phyloP scores from a whole-genome alignment of 2,797 vertebrate species.

The Pangasius mekongensis region DNA sequence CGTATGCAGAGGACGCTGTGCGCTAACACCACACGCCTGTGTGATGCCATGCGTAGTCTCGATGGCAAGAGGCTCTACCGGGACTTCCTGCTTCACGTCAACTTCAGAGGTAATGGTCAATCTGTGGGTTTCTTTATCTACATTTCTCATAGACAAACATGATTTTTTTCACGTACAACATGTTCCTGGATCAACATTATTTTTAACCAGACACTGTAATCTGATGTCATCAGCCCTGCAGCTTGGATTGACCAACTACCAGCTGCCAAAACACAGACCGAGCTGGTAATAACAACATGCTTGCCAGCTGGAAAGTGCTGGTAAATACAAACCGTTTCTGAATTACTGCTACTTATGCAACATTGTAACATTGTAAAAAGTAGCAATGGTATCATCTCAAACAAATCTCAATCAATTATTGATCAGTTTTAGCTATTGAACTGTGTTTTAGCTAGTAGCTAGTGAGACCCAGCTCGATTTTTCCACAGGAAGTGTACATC shows the following conservation, averaged over 20 bases:
- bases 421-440: no score
- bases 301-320: conserved; percentile 15
- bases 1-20: conserved; percentile 93
- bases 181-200: conserved; percentile 3
- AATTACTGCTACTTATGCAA: conserved; percentile 9
- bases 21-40: conserved; percentile 91
- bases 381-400: not conserved
- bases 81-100: conserved; percentile 95
- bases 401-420: not conserved
- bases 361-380: not conserved
- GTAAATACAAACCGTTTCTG: not conserved
- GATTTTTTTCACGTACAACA: not conserved
- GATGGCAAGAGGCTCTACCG: conserved; percentile 93
- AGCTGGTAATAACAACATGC: conserved; percentile 19
- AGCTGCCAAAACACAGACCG: conserved; percentile 5
- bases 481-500: not conserved
- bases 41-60: conserved; percentile 90
- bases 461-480: not conserved
- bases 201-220: conserved; percentile 17
- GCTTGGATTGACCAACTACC: conserved; percentile 23
- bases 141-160: not conserved
- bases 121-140: not conserved
- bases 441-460: not conserved
- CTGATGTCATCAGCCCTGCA: conserved; percentile 9
- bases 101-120: conserved; percentile 88